Percentiles rank a stretch among this genome's conserved stretches.
Conservation (phyloP, 2,113 vertebrate genomes). For the Lathamus discolor region DNA sequence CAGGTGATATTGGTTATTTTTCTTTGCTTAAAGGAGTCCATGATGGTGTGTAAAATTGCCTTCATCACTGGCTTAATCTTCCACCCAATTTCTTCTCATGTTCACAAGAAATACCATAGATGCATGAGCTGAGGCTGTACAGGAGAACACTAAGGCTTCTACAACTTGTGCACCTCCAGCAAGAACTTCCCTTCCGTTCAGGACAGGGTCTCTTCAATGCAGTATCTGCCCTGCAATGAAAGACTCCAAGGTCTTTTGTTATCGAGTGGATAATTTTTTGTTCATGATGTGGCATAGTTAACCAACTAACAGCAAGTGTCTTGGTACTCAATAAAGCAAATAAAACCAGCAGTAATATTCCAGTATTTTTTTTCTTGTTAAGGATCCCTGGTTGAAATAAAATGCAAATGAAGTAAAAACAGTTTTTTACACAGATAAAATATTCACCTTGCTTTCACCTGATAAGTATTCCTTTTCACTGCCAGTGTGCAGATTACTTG, state of each 20-base stretch:
- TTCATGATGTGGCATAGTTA: neutral
- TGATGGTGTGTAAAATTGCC: neutral
- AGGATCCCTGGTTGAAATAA: neutral
- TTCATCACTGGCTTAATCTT: neutral
- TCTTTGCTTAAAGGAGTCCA: neutral
- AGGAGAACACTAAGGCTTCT: neutral
- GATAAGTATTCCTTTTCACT: neutral
- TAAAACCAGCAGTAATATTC: neutral
- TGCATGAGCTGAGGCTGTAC: neutral
- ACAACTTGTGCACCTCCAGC: neutral
- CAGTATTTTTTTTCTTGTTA: neutral
- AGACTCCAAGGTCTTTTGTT: neutral
- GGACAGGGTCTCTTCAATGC: neutral
- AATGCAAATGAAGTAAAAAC: neutral
- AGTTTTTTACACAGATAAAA: neutral
- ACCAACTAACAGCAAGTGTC: neutral
- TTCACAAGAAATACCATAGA: neutral
- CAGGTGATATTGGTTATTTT: neutral
- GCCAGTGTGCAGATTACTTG: neutral
- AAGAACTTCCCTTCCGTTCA: neutral
- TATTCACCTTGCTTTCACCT: no score
- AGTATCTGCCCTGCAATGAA: neutral
- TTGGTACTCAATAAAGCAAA: neutral
- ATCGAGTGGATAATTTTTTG: neutral
- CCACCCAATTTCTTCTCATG: neutral